phyloP scores from a whole-genome alignment of 30 jellyfish, hydroid and myxozoan species.

The Pelagia noctiluca region DNA sequence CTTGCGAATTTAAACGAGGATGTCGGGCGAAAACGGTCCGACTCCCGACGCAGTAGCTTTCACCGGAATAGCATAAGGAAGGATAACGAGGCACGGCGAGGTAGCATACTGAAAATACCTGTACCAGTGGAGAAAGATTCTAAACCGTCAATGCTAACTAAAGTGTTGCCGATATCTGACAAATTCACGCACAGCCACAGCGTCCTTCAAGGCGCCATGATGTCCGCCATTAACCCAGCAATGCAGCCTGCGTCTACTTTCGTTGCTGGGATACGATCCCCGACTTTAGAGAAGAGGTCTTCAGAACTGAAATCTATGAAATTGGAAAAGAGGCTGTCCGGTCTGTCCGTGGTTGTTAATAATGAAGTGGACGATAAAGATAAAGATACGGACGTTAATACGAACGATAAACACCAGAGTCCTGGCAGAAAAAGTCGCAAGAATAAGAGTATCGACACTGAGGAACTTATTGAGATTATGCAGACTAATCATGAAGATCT shows the following conservation, averaged over 20 bases:
- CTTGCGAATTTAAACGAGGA: conserved; percentile 8
- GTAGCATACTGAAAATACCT: conserved; percentile 15
- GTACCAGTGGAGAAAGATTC: conserved; percentile 31
- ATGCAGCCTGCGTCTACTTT: conserved; percentile 37
- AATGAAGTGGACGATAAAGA: conserved; percentile 26
- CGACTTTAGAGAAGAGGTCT: conserved; percentile 20
- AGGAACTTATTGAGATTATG: conserved; percentile 33
- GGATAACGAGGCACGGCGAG: conserved; percentile 29
- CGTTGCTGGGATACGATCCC: conserved; percentile 28
- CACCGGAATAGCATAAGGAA: conserved; percentile 28
- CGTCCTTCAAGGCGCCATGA: conserved; percentile 42
- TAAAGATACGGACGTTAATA: not conserved
- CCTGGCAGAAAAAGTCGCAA: not conserved
- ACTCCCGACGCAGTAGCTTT: conserved; percentile 44
- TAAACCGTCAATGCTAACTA: not conserved
- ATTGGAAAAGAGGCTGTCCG: too few species aligned
- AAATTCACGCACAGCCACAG: conserved; percentile 1
- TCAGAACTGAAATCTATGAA: too few species aligned
- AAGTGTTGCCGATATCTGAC: not conserved
- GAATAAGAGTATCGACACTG: conserved; percentile 20
- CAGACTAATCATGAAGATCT: conserved; percentile 54
- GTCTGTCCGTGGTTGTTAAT: conserved; percentile 46
- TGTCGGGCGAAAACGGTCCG: conserved; percentile 16
- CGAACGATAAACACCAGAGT: not conserved
- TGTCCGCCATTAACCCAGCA: conserved; percentile 42